These are phyloP conservation scores for Erannis defoliaria DNA, from an alignment of 2,888 invertebrate genomes.

Conservation along the genomic window DNA sequence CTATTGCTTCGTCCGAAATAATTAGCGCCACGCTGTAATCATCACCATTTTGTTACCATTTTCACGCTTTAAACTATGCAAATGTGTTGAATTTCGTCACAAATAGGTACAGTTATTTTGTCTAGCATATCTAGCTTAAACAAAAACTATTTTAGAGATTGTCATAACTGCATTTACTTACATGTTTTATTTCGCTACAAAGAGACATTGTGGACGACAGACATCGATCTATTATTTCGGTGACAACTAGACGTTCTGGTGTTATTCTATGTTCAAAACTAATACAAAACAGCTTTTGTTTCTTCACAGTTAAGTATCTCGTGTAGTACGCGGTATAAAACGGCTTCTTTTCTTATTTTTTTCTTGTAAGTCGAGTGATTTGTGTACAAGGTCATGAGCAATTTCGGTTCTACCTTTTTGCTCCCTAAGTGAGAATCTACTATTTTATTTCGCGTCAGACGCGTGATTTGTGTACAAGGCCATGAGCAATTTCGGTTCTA, in stretches of 20 bases:
- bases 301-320: neutral
- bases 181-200: neutral
- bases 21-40: conserved; percentile 55
- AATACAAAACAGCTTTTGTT: neutral
- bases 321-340: too few relatives aligned
- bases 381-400: too few relatives aligned
- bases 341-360: too few relatives aligned
- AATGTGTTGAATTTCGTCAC: conserved; percentile 11
- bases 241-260: neutral
- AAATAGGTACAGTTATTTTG: neutral
- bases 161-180: neutral
- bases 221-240: neutral
- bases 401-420: too few relatives aligned
- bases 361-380: too few relatives aligned
- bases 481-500: too few relatives aligned
- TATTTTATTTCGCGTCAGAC: too few relatives aligned
- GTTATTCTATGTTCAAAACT: neutral
- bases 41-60: conserved; percentile 32
- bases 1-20: conserved; percentile 47
- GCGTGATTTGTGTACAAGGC: too few relatives aligned
- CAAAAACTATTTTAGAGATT: conserved; percentile 6
- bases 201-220: neutral
- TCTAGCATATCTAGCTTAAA: conserved; percentile 14
- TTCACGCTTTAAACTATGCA: conserved; percentile 16
- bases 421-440: too few relatives aligned